Percentiles rank a stretch among this genome's conserved stretches.
These are phyloP conservation scores for Epicampocera succincta DNA, from an alignment of 2,888 invertebrate genomes.

Conservation along the genomic window DNA sequence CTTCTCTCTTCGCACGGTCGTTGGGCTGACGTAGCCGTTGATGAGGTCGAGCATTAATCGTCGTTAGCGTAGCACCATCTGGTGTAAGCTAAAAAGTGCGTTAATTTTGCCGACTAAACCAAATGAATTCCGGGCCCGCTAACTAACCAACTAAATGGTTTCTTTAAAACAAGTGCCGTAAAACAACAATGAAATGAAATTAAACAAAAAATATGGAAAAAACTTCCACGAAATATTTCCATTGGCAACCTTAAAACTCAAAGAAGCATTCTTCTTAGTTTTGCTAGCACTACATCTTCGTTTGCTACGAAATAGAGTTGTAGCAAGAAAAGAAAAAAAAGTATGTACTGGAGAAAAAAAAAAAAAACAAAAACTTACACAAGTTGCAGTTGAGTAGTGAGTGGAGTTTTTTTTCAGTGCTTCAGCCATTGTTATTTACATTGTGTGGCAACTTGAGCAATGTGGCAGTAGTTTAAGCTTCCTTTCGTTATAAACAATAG, in stretches of 20 bases:
- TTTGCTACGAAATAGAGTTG: neutral
- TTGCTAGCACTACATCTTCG: conserved; percentile 39
- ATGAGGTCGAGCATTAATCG: conserved; percentile 68
- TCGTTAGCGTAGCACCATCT: conserved; percentile 66
- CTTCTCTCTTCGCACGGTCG: too few species aligned
- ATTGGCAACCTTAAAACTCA: conserved; percentile 56
- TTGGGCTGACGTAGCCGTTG: conserved; percentile 14
- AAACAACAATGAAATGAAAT: conserved; percentile 33
- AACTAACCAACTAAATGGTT: conserved; percentile 66
- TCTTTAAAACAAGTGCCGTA: conserved; percentile 57
- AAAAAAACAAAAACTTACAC: conserved; percentile 1
- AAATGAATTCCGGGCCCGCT: conserved; percentile 71
- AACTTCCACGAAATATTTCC: conserved; percentile 70
- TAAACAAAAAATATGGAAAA: conserved; percentile 61
- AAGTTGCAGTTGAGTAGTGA: conserved; percentile 39
- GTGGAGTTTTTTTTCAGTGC: conserved; percentile 3
- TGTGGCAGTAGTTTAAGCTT: conserved; percentile 33
- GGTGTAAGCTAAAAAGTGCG: conserved; percentile 59
- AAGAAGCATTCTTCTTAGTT: conserved; percentile 61
- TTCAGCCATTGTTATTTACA: conserved; percentile 49
- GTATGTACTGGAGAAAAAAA: conserved; percentile 1
- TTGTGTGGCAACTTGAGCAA: conserved; percentile 16
- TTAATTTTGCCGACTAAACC: conserved; percentile 72
- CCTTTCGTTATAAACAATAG: conserved; percentile 47
- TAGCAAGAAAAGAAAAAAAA: conserved; percentile 4